phyloP scores from a whole-genome alignment of 2,797 vertebrate genomes.

The Meriones psammophilus region DNA sequence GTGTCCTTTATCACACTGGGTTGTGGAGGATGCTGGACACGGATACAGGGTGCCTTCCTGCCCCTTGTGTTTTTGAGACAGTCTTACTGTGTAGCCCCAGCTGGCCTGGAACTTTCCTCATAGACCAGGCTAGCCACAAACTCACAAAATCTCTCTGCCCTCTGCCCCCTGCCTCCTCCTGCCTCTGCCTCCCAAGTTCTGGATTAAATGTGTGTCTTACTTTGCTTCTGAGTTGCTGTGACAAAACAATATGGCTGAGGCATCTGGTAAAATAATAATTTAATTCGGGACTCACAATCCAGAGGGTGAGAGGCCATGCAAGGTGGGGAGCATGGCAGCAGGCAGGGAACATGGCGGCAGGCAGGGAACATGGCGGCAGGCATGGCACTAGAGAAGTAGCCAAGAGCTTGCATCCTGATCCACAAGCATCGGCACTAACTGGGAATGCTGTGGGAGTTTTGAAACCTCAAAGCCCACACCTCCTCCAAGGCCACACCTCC shows the following conservation, averaged over 20 bases:
- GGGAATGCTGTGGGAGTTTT: neutral
- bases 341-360: no score
- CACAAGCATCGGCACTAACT: neutral
- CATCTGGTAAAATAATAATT: neutral
- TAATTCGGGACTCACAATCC: neutral
- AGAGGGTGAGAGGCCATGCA: neutral
- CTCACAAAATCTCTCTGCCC: neutral
- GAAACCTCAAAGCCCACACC: neutral
- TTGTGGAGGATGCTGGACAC: neutral
- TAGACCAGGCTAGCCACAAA: neutral
- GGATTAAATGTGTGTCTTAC: neutral
- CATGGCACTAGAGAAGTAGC: neutral
- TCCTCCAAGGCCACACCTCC: neutral
- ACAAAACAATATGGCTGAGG: neutral
- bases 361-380: no score
- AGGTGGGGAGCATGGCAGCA: neutral
- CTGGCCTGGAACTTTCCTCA: neutral
- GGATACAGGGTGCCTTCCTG: neutral
- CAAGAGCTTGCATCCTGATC: no score
- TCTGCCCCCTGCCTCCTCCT: neutral
- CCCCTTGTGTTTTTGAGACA: neutral
- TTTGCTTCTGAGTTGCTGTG: neutral
- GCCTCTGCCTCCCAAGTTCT: neutral
- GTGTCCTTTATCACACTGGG: neutral
- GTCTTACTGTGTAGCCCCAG: neutral